A percentile compares a stretch with the other conserved stretches of the same genome.
Evolutionary conservation across 2,113 vertebrate species (phyloP).

Genomic region (Pycnonotus jocosus): DNA sequence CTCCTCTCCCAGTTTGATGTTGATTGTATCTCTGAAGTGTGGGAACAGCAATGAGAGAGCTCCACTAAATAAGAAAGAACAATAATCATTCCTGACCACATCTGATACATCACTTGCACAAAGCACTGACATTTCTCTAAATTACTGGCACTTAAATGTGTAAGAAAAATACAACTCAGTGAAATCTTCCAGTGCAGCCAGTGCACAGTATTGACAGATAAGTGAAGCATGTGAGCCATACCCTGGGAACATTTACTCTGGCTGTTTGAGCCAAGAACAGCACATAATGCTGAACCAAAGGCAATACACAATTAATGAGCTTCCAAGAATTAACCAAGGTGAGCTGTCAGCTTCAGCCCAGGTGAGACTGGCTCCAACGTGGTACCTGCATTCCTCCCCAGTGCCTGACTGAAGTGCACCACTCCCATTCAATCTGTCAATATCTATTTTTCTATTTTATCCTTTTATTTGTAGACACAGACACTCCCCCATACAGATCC

Average conservation of each 20-base stretch:
- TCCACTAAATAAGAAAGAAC: not conserved
- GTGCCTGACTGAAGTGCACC: not conserved
- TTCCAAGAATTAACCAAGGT: not conserved
- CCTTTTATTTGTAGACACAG: not conserved
- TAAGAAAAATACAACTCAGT: not conserved
- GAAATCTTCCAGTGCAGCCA: not conserved
- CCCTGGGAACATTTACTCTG: not conserved
- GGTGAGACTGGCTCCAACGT: not conserved
- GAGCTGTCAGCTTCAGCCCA: not conserved
- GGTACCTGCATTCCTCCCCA: not conserved
- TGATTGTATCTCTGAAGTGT: not conserved
- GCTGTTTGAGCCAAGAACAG: not conserved
- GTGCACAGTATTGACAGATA: not conserved
- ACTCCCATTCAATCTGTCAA: not conserved
- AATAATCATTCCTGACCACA: not conserved
- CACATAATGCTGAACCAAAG: not conserved
- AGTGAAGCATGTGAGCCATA: not conserved
- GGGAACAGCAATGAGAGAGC: slow-evolving; percentile 8
- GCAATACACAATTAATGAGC: not conserved
- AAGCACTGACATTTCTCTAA: not conserved
- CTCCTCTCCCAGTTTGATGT: not conserved
- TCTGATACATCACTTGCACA: not conserved
- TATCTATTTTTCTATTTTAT: not conserved
- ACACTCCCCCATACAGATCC: rapidly evolving
- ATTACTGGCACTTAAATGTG: not conserved